Percentiles rank a stretch among this genome's conserved stretches.
Conservation (phyloP, 1,140 invertebrate genomes). For the Battus philenor region DNA sequence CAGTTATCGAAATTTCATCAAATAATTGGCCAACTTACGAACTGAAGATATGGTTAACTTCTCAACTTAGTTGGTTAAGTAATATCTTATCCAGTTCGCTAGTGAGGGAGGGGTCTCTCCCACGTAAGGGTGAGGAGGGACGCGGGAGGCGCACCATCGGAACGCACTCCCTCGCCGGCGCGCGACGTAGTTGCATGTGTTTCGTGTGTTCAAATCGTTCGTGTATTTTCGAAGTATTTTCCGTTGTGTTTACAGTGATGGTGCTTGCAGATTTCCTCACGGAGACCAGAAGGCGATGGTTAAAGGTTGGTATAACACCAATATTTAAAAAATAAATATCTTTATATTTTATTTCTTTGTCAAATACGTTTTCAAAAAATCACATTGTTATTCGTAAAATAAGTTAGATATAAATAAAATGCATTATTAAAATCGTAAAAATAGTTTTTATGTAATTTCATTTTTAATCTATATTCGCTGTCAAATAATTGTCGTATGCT, state of each 20-base stretch:
- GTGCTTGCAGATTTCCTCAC: constrained; percentile 59
- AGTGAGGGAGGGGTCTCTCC: too few species aligned
- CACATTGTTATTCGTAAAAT: too few species aligned
- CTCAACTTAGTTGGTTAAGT: too few species aligned
- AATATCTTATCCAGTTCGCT: too few species aligned
- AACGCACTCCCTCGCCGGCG: constrained; percentile 27
- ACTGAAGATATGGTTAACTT: too few species aligned
- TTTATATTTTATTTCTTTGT: not conserved
- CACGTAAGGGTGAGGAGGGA: not conserved
- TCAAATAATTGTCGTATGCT: too few species aligned
- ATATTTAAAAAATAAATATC: constrained; percentile 5
- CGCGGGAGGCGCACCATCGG: constrained; percentile 9
- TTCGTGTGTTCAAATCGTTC: constrained; percentile 5
- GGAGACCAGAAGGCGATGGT: constrained; percentile 56
- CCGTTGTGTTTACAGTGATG: constrained; percentile 33
- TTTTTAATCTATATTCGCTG: too few species aligned
- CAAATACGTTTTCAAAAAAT: not conserved
- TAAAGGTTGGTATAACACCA: constrained; percentile 43
- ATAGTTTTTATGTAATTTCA: too few species aligned
- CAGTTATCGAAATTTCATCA: too few species aligned
- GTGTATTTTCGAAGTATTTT: constrained; percentile 5
- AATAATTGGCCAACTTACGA: too few species aligned
- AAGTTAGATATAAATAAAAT: too few species aligned
- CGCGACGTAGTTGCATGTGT: constrained; percentile 17
- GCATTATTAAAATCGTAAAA: too few species aligned